Evolutionary conservation across 2,797 vertebrate species (phyloP).

Genomic region (Sebastes minor): DNA sequence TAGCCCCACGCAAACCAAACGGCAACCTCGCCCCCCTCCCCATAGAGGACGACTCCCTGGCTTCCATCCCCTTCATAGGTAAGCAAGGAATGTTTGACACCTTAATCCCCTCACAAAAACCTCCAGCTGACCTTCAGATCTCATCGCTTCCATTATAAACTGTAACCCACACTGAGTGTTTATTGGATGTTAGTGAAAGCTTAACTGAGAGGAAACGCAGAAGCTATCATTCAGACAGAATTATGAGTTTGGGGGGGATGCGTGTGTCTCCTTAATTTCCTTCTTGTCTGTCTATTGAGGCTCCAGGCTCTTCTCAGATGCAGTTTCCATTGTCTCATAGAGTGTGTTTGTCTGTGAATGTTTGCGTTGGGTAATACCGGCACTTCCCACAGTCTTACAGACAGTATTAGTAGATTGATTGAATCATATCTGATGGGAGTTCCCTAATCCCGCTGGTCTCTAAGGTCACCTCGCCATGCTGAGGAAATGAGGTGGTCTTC

Average conservation of each 20-base stretch:
- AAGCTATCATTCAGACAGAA: conserved; percentile 31
- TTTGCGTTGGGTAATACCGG: conserved; percentile 45
- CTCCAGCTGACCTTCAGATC: conserved; percentile 11
- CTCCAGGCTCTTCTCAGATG: conserved; percentile 30
- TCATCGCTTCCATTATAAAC: background rate
- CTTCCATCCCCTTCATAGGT: conserved; percentile 98
- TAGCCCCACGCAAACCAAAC: conserved; percentile 73
- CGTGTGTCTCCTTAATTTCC: conserved; percentile 52
- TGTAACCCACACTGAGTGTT: background rate
- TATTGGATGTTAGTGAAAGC: conserved; percentile 28
- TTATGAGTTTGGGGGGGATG: conserved; percentile 3
- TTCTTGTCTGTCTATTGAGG: conserved; percentile 28
- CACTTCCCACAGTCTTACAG: conserved; percentile 36
- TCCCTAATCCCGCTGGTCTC: conserved; percentile 1
- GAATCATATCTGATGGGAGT: conserved; percentile 42
- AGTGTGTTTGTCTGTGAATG: conserved; percentile 24
- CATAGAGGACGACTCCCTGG: conserved; percentile 91
- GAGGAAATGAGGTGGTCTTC: conserved; percentile 31
- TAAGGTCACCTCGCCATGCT: conserved; percentile 20
- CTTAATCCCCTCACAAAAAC: background rate
- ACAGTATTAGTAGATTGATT: conserved; percentile 46
- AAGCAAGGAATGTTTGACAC: conserved; percentile 60
- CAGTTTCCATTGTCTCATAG: conserved; percentile 54
- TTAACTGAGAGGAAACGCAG: conserved; percentile 24
- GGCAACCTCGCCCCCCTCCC: conserved; percentile 85